Evolutionary conservation across 92 coral and sea anemone genomes (phyloP).

Genomic region (Epizoanthus scotinus): DNA sequence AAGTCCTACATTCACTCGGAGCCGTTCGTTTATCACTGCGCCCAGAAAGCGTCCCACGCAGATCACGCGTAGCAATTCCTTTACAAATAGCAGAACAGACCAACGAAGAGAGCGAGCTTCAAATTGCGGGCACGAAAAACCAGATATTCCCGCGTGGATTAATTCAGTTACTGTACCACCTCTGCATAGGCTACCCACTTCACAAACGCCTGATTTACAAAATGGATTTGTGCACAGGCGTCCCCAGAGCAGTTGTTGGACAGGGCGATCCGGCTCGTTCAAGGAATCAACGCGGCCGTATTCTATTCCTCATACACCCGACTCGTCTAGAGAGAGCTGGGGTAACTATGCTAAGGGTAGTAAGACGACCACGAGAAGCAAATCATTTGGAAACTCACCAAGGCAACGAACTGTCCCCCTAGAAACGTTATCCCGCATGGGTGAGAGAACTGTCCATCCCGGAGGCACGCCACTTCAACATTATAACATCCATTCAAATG

Average conservation of each 20-base stretch:
- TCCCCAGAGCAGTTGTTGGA: slow-evolving; percentile 17
- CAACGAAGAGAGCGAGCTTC: not conserved
- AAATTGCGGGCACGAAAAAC: not conserved
- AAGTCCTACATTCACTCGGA: slow-evolving; percentile 44
- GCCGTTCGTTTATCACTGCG: slow-evolving; percentile 65
- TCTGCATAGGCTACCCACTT: not conserved
- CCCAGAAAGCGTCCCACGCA: slow-evolving; percentile 57
- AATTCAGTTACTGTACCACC: not conserved
- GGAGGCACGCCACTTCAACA: slow-evolving; percentile 1
- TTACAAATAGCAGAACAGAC: slow-evolving; percentile 48
- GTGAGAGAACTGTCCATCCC: not conserved
- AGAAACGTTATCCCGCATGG: slow-evolving; percentile 2
- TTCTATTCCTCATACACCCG: slow-evolving; percentile 11
- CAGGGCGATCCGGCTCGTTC: slow-evolving; percentile 27
- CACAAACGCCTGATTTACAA: not conserved
- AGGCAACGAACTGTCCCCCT: slow-evolving; percentile 2
- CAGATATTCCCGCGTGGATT: not conserved
- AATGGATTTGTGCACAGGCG: not conserved
- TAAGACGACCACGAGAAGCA: slow-evolving; percentile 3
- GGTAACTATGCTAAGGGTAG: not conserved
- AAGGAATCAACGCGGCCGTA: slow-evolving; percentile 18
- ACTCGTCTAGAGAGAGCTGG: slow-evolving; percentile 4
- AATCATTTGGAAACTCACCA: slow-evolving; percentile 25
- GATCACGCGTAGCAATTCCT: slow-evolving; percentile 73
- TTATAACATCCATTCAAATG: slow-evolving; percentile 1